phyloP scores from a whole-genome alignment of 2,797 vertebrate species.

The Anabacerthia variegaticeps region DNA sequence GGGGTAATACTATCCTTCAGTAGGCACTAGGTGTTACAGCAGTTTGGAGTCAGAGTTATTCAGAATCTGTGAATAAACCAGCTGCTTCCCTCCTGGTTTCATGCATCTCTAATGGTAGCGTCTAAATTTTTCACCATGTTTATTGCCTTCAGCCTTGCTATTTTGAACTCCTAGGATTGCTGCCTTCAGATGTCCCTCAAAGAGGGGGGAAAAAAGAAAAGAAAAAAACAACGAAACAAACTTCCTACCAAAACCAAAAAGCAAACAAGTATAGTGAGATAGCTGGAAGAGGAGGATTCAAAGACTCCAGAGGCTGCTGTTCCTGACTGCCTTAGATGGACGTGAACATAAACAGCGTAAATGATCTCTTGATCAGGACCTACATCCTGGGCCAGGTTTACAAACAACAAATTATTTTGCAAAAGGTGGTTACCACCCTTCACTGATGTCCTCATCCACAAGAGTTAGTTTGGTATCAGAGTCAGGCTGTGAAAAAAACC shows the following conservation, averaged over 20 bases:
- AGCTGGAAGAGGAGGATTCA: neutral
- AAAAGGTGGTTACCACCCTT: neutral
- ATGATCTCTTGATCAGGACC: neutral
- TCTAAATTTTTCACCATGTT: neutral
- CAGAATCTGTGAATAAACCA: neutral
- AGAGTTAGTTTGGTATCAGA: neutral
- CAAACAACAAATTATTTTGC: neutral
- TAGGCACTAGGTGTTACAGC: neutral
- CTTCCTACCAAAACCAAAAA: neutral
- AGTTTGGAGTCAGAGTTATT: neutral
- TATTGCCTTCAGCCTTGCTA: neutral
- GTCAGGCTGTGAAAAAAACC: neutral
- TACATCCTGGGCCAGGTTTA: neutral
- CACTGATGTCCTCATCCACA: neutral
- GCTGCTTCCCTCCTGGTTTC: accelerated
- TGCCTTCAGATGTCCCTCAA: neutral
- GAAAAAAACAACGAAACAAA: neutral
- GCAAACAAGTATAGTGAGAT: neutral
- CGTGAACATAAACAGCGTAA: neutral
- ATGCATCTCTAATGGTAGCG: neutral
- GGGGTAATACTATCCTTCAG: neutral
- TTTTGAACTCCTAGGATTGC: neutral
- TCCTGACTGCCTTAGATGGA: neutral
- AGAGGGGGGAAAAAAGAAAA: neutral
- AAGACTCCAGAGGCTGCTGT: neutral